These are phyloP conservation scores for Motacilla alba DNA, from an alignment of 2,113 vertebrate genomes.

Conservation along the genomic window DNA sequence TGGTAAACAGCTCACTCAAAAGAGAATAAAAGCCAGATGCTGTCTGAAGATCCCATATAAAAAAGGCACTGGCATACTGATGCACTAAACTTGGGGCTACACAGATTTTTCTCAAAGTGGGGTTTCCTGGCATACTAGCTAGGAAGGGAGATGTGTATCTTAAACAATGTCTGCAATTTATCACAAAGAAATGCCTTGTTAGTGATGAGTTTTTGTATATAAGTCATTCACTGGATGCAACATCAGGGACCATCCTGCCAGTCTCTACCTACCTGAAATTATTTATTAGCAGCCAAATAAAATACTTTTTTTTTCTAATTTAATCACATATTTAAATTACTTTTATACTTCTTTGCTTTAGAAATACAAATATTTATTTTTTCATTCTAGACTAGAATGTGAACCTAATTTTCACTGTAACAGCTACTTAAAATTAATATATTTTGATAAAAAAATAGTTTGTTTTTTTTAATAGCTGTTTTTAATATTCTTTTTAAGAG, in stretches of 20 bases:
- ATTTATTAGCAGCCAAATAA: not conserved
- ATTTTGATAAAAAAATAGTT: constrained; percentile 10
- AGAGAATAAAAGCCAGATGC: not conserved
- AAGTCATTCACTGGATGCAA: not conserved
- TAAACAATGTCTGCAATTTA: not conserved
- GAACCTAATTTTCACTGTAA: not conserved
- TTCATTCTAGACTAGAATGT: not conserved
- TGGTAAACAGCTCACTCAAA: not conserved
- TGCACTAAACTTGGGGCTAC: not conserved
- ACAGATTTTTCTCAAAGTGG: not conserved
- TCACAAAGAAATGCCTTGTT: not conserved
- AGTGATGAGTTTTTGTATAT: not conserved
- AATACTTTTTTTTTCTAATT: not conserved
- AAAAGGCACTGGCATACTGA: not conserved
- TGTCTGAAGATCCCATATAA: not conserved
- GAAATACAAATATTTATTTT: not conserved
- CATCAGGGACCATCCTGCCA: not conserved
- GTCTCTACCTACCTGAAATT: not conserved
- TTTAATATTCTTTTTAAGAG: constrained; percentile 36
- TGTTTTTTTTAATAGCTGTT: not conserved
- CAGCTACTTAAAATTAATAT: not conserved
- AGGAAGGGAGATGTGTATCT: not conserved
- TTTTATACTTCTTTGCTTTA: not conserved
- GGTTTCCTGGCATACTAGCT: not conserved
- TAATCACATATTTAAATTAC: not conserved